Conservation (phyloP, 2,113 vertebrate genomes). For the Salminus brasiliensis region DNA sequence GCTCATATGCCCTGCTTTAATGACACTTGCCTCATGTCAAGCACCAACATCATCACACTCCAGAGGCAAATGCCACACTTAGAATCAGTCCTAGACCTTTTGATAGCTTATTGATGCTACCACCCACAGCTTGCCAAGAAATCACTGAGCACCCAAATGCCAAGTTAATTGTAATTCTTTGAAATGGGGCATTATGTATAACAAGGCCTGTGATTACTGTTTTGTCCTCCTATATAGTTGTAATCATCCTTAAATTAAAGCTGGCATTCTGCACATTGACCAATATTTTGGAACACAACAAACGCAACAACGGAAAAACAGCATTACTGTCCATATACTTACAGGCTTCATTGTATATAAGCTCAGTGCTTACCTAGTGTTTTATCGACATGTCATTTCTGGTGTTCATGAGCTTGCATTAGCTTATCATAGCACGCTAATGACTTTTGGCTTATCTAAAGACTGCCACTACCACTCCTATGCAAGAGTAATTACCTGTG, state of each 20-base stretch:
- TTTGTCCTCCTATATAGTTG: not conserved
- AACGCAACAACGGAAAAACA: not conserved
- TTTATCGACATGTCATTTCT: conserved; percentile 23
- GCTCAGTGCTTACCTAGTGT: not conserved
- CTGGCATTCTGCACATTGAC: not conserved
- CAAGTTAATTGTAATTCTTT: not conserved
- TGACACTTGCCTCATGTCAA: not conserved
- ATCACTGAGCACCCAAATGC: not conserved
- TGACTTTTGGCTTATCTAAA: conserved; percentile 41
- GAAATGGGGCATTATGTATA: not conserved
- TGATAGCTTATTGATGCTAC: not conserved
- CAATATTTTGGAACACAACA: not conserved
- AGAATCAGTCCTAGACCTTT: not conserved
- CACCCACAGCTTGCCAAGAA: not conserved
- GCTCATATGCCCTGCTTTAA: not conserved
- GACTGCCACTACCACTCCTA: conserved; percentile 31
- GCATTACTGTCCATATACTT: not conserved
- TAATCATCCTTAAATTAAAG: too few relatives aligned
- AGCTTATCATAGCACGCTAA: conserved; percentile 38
- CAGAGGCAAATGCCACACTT: not conserved
- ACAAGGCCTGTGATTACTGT: not conserved
- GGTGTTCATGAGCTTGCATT: conserved; percentile 18
- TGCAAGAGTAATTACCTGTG: conserved; percentile 55
- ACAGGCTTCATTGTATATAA: not conserved
- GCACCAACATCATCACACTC: not conserved